Conservation (phyloP, 2,888 invertebrate species). For the Megastigmus dorsalis region DNA sequence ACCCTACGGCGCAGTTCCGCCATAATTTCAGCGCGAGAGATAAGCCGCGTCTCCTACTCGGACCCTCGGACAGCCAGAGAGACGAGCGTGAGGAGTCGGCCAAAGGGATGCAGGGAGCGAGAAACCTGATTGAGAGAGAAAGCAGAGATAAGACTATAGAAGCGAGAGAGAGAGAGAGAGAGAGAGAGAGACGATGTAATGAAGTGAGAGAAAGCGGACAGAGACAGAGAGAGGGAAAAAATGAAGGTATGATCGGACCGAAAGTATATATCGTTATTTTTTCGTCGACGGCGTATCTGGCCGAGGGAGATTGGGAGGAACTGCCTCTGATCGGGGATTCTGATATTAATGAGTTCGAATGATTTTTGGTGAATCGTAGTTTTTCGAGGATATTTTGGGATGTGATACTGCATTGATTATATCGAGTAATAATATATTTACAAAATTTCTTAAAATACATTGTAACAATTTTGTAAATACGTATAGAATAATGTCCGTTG, state of each 20-base stretch:
- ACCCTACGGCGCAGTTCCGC: constrained; percentile 40
- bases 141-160: neutral
- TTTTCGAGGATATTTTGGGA: neutral
- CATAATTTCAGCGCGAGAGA: constrained; percentile 39
- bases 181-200: constrained; percentile 13
- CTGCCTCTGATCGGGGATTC: too few relatives aligned
- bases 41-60: constrained; percentile 25
- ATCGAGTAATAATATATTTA: too few relatives aligned
- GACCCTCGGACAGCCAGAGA: constrained; percentile 1
- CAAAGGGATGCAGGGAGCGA: neutral
- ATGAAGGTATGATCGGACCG: neutral
- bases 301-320: too few relatives aligned
- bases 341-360: too few relatives aligned
- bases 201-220: neutral
- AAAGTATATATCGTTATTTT: constrained; percentile 1
- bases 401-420: neutral
- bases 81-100: neutral
- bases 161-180: constrained; percentile 21
- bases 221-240: neutral
- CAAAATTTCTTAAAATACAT: too few relatives aligned
- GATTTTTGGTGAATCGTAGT: neutral
- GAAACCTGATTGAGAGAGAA: constrained; percentile 9
- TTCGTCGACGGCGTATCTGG: too few relatives aligned
- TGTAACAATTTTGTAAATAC: too few relatives aligned
- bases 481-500: too few relatives aligned